Evolutionary conservation across 2,113 vertebrate genomes (phyloP).

Genomic region (Accipiter cooperii): DNA sequence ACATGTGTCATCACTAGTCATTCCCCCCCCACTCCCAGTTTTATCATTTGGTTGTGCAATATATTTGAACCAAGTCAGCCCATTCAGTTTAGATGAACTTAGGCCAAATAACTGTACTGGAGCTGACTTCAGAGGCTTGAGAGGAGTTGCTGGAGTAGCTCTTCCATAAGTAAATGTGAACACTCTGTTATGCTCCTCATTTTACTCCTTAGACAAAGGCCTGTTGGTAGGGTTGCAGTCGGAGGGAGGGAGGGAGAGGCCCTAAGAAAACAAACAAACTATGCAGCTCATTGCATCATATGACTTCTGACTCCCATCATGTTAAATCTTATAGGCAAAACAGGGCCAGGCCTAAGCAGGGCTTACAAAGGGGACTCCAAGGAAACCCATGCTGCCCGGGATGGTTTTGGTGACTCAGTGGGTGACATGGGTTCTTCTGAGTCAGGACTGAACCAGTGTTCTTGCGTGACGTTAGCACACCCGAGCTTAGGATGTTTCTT

Average conservation of each 20-base stretch:
- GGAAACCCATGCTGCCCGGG: neutral
- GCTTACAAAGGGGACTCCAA: neutral
- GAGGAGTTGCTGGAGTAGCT: conserved; percentile 3
- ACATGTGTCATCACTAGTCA: conserved; percentile 56
- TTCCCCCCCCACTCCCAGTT: neutral
- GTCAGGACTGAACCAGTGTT: neutral
- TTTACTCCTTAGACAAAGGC: neutral
- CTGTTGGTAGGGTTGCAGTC: neutral
- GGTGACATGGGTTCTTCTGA: neutral
- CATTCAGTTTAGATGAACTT: conserved; percentile 30
- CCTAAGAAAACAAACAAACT: neutral
- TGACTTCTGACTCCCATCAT: neutral
- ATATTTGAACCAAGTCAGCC: conserved; percentile 20
- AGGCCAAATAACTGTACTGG: conserved; percentile 38
- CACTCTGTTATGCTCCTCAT: neutral
- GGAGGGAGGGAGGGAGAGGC: neutral
- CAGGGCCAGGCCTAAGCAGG: neutral
- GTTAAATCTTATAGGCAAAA: neutral
- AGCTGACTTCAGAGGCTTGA: conserved; percentile 32
- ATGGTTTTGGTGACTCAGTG: neutral
- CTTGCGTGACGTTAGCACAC: neutral
- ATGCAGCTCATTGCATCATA: neutral
- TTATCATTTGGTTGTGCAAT: conserved; percentile 45
- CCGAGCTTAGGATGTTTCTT: neutral
- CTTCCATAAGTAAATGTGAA: conserved; percentile 1